Conservation (phyloP, 2,888 invertebrate genomes). For the Ptilodon capucinus region DNA sequence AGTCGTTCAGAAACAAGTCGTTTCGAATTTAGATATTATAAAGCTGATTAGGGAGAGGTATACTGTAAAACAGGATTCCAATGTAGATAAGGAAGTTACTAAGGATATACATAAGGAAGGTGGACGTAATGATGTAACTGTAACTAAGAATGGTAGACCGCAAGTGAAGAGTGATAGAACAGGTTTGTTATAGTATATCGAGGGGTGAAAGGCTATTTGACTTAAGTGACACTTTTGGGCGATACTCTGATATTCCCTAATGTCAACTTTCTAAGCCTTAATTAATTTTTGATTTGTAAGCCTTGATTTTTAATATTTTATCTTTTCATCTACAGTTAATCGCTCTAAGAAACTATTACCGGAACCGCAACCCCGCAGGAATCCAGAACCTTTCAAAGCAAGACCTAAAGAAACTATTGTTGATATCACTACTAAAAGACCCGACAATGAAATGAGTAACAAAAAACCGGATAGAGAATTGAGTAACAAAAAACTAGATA, state of each 20-base stretch:
- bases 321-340: slow-evolving; percentile 6
- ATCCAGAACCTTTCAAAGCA: background rate
- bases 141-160: background rate
- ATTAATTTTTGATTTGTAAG: no score
- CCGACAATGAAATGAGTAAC: background rate
- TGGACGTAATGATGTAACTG: no score
- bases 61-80: slow-evolving; percentile 8
- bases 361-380: slow-evolving; percentile 15
- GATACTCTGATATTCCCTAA: no score
- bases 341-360: slow-evolving; percentile 11
- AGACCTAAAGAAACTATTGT: background rate
- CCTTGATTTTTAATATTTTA: no score
- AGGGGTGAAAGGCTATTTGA: no score
- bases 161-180: background rate
- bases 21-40: slow-evolving; percentile 7
- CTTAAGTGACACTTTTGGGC: no score
- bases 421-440: background rate
- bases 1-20: background rate
- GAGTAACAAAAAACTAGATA: background rate
- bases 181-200: background rate
- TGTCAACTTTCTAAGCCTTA: no score
- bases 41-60: slow-evolving; percentile 26
- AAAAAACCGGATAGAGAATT: slow-evolving; percentile 4
- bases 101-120: background rate
- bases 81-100: background rate